phyloP scores from a whole-genome alignment of 2,888 invertebrate species.

The Agriopis marginaria region DNA sequence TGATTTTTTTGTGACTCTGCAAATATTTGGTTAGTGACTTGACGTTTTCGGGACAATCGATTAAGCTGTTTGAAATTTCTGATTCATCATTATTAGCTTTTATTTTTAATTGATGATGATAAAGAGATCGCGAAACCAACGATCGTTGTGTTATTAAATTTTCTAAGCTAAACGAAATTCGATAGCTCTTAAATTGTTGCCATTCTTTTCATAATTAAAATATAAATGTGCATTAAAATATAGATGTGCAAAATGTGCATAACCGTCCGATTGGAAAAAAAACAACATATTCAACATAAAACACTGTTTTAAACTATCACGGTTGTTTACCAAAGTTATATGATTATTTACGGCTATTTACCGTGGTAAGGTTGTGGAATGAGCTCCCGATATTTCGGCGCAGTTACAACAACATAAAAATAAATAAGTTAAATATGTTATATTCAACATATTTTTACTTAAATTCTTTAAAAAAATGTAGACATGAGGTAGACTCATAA shows the following conservation, averaged over 20 bases:
- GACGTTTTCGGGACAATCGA: background rate
- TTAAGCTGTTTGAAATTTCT: background rate
- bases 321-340: too few relatives aligned
- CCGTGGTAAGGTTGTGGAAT: too few relatives aligned
- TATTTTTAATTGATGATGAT: background rate
- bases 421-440: too few relatives aligned
- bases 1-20: background rate
- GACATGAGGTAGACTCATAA: background rate
- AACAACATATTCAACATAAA: background rate
- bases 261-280: background rate
- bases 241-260: background rate
- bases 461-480: too few relatives aligned
- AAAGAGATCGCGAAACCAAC: background rate
- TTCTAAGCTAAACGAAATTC: background rate
- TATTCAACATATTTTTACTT: background rate
- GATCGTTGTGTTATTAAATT: background rate
- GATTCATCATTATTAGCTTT: background rate
- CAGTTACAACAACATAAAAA: too few relatives aligned
- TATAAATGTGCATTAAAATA: too few relatives aligned
- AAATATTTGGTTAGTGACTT: conserved; percentile 5
- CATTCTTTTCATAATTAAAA: background rate
- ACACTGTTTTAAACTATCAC: too few relatives aligned
- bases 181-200: background rate
- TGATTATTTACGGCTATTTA: too few relatives aligned
- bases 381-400: too few relatives aligned